Evolutionary conservation across 2,797 vertebrate genomes (phyloP).

Genomic region (Clarias fuscus): DNA sequence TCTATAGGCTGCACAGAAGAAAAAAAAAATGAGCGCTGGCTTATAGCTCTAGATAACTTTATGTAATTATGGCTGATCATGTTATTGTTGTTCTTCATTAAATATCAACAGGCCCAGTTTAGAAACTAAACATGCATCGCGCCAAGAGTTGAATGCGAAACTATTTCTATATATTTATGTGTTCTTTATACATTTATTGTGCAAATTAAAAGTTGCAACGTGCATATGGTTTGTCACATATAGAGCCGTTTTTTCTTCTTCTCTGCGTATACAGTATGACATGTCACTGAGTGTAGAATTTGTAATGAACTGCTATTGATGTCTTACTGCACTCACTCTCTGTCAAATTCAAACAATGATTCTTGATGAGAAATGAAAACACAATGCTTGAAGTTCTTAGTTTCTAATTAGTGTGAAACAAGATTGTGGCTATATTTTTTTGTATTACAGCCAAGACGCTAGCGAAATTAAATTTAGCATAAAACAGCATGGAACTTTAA

Average conservation of each 20-base stretch:
- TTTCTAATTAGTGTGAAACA: conserved; percentile 7
- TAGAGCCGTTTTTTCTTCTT: neutral
- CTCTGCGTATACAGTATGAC: conserved; percentile 21
- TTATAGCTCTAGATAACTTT: neutral
- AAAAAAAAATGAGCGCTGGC: neutral
- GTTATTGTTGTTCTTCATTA: neutral
- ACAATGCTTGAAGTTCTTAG: conserved; percentile 30
- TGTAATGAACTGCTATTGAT: conserved; percentile 33
- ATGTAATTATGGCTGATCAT: neutral
- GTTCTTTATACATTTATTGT: neutral
- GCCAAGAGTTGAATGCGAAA: too few species aligned
- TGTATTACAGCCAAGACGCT: neutral
- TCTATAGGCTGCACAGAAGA: neutral
- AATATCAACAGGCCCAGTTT: too few species aligned
- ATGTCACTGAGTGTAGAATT: conserved; percentile 3
- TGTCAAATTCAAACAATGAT: conserved; percentile 30
- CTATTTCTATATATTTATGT: too few species aligned
- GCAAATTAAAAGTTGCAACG: conserved; percentile 6
- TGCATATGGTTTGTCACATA: neutral
- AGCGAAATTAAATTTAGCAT: neutral
- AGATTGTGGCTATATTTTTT: neutral
- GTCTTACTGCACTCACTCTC: conserved; percentile 28
- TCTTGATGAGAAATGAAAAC: conserved; percentile 35
- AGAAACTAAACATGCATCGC: too few species aligned
- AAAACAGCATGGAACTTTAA: conserved; percentile 14